These are phyloP conservation scores for Mimachlamys varia DNA, from an alignment of 2,888 invertebrate genomes.

Conservation along the genomic window DNA sequence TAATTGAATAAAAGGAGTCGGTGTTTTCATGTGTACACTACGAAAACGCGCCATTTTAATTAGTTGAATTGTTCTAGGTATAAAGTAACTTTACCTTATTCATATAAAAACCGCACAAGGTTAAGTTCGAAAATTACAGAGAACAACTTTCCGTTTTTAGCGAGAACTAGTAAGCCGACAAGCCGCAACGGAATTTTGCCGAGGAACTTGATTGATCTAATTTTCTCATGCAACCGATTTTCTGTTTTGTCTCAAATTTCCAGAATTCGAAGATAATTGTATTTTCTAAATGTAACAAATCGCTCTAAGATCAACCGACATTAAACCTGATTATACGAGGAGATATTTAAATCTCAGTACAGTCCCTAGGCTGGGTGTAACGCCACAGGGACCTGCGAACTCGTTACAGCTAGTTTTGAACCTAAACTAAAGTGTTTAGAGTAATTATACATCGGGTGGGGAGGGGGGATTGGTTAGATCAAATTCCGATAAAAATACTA, in stretches of 20 bases:
- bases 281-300: not conserved
- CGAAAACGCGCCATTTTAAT: too few relatives aligned
- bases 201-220: not conserved
- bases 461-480: too few relatives aligned
- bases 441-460: too few relatives aligned
- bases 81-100: too few relatives aligned
- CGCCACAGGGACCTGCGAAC: too few relatives aligned
- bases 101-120: too few relatives aligned
- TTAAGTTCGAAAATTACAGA: too few relatives aligned
- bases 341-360: not conserved
- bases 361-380: not conserved
- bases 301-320: not conserved
- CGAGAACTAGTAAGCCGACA: not conserved
- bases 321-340: not conserved
- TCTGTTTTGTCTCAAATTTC: constrained; percentile 13
- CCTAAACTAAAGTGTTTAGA: too few relatives aligned
- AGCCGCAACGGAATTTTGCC: not conserved
- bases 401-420: too few relatives aligned
- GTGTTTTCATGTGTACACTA: not conserved
- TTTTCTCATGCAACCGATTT: not conserved
- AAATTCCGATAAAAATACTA: too few relatives aligned
- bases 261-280: not conserved
- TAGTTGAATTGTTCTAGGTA: too few relatives aligned
- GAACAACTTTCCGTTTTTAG: too few relatives aligned
- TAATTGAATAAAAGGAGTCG: not conserved